A percentile compares a stretch with the other conserved stretches of the same genome.
phyloP scores from a whole-genome alignment of 1,140 invertebrate species.

The Camponotus pennsylvanicus region DNA sequence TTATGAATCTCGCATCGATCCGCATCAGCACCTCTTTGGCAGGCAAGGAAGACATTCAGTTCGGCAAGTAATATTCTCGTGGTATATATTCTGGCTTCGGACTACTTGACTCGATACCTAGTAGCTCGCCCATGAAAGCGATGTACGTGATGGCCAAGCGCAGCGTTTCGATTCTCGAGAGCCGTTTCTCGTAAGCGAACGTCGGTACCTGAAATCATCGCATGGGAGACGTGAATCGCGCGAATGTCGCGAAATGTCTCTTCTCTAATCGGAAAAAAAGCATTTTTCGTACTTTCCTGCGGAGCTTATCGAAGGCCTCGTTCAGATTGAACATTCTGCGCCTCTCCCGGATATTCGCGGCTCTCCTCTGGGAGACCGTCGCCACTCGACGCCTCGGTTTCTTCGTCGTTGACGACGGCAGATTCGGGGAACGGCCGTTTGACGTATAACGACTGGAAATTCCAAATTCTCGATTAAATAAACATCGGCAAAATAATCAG shows the following conservation, averaged over 20 bases:
- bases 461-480: not conserved
- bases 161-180: constrained; percentile 99
- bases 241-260: not conserved
- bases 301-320: constrained; percentile 97
- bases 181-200: constrained; percentile 99
- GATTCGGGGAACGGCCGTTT: constrained; percentile 82
- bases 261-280: not conserved
- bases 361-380: constrained; percentile 95
- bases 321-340: constrained; percentile 99
- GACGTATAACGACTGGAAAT: constrained; percentile 81
- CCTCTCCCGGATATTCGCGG: constrained; percentile 97
- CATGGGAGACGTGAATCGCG: not conserved
- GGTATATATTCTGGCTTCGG: constrained; percentile 84
- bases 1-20: not conserved
- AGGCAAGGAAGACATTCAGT: constrained; percentile 71
- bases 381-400: constrained; percentile 95
- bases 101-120: constrained; percentile 86
- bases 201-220: constrained; percentile 93
- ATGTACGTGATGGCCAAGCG: constrained; percentile 99
- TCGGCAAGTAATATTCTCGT: constrained; percentile 85
- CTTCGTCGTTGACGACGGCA: constrained; percentile 87
- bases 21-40: not conserved
- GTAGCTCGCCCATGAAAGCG: constrained; percentile 97
- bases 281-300: constrained; percentile 89
- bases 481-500: not conserved